Conservation (phyloP, 37 sponge, comb jelly and placozoan species). For the Lycopodina hypogea region DNA sequence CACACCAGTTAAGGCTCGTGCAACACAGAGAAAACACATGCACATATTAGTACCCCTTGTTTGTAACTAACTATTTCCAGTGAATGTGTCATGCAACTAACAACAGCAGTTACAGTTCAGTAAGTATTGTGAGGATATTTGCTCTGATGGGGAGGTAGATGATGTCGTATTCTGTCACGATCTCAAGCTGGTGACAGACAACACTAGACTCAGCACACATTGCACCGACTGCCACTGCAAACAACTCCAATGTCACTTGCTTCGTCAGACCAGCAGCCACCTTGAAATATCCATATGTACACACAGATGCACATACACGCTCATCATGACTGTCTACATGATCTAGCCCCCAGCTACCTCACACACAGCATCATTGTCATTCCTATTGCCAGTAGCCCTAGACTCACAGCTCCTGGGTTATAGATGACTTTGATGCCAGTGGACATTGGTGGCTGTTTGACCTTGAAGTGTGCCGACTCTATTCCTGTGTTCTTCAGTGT, state of each 20-base stretch:
- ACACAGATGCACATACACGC: background rate
- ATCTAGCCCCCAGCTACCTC: too few species aligned
- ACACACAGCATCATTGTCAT: background rate
- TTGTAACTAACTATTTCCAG: too few species aligned
- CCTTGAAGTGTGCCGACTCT: constrained; percentile 75
- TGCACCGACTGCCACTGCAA: constrained; percentile 84
- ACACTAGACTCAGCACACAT: constrained; percentile 55
- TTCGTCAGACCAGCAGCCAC: constrained; percentile 89
- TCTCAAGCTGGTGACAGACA: constrained; percentile 65
- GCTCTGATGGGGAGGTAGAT: constrained; percentile 83
- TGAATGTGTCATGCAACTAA: too few species aligned
- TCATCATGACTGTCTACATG: too few species aligned
- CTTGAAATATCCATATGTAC: constrained; percentile 26
- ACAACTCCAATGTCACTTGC: constrained; percentile 71
- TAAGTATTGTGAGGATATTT: constrained; percentile 53
- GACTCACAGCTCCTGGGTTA: constrained; percentile 79
- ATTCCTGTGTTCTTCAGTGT: constrained; percentile 79
- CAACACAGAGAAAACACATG: too few species aligned
- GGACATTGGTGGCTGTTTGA: constrained; percentile 87
- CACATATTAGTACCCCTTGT: too few species aligned
- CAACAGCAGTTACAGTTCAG: too few species aligned
- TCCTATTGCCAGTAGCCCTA: background rate
- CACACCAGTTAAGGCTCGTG: constrained; percentile 7
- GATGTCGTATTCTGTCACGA: constrained; percentile 70
- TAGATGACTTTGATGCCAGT: constrained; percentile 75